A percentile compares a stretch with the other conserved stretches of the same genome.
Conservation (phyloP, 2,113 vertebrate genomes). For the Vulpes ferrilata region DNA sequence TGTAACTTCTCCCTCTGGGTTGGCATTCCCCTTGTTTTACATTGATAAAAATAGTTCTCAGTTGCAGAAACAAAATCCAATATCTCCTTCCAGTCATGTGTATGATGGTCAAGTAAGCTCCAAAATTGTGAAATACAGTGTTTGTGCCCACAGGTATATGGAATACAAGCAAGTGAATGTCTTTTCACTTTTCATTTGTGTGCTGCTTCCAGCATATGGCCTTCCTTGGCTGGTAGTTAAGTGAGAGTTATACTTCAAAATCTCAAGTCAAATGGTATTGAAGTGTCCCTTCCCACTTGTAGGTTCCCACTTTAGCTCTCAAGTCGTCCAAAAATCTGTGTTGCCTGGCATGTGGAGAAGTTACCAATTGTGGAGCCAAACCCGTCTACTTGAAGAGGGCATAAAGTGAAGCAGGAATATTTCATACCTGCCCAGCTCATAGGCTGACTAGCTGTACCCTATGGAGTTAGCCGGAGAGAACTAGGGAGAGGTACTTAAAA, state of each 20-base stretch:
- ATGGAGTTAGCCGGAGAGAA: background rate
- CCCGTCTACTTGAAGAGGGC: background rate
- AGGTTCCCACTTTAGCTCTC: background rate
- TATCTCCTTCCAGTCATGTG: background rate
- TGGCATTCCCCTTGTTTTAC: background rate
- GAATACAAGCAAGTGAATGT: background rate
- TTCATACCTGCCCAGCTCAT: background rate
- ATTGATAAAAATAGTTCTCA: background rate
- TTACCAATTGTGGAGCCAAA: constrained; percentile 14
- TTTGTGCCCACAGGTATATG: background rate
- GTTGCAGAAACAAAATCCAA: background rate
- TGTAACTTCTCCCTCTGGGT: background rate
- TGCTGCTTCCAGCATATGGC: background rate
- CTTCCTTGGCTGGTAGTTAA: background rate
- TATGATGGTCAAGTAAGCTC: background rate
- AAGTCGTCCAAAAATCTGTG: constrained; percentile 41
- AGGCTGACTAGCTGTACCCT: background rate
- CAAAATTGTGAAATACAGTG: background rate
- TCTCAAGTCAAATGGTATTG: background rate
- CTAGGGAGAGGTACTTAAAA: background rate
- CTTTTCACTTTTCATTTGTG: background rate
- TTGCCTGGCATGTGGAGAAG: background rate
- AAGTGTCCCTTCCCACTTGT: background rate
- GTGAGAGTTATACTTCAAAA: background rate
- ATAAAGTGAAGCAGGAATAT: background rate